These are phyloP conservation scores for Microctonus hyperodae DNA, from an alignment of 2,888 invertebrate genomes.

Conservation along the genomic window DNA sequence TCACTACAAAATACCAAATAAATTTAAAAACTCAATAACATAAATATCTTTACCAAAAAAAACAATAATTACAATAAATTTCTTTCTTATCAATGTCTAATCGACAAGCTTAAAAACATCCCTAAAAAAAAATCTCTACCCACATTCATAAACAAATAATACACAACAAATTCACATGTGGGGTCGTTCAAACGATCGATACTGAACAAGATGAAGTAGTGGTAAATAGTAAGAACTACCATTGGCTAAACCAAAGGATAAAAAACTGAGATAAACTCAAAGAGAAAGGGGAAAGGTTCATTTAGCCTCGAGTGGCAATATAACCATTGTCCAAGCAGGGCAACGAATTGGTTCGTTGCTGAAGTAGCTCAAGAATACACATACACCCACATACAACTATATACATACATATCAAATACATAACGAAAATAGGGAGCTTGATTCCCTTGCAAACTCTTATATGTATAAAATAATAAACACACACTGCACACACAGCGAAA, in stretches of 20 bases:
- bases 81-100: no score
- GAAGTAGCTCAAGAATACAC: slow-evolving; percentile 3
- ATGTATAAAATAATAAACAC: slow-evolving; percentile 12
- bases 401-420: neutral
- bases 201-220: neutral
- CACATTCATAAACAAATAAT: no score
- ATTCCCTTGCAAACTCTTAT: neutral
- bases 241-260: slow-evolving; percentile 30
- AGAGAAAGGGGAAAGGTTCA: slow-evolving; percentile 40
- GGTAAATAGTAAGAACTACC: slow-evolving; percentile 14
- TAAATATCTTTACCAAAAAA: no score
- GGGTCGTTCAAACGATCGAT: neutral
- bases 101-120: no score
- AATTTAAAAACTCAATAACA: no score
- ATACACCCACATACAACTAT: neutral
- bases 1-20: no score
- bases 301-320: slow-evolving; percentile 53
- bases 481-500: no score
- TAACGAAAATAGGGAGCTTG: neutral
- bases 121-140: no score
- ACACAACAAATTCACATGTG: no score
- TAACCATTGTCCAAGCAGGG: slow-evolving; percentile 50
- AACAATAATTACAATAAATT: no score
- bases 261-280: slow-evolving; percentile 30
- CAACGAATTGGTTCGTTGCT: slow-evolving; percentile 13